Conservation (phyloP, 2,113 vertebrate species). For the Gobiocypris rarus region DNA sequence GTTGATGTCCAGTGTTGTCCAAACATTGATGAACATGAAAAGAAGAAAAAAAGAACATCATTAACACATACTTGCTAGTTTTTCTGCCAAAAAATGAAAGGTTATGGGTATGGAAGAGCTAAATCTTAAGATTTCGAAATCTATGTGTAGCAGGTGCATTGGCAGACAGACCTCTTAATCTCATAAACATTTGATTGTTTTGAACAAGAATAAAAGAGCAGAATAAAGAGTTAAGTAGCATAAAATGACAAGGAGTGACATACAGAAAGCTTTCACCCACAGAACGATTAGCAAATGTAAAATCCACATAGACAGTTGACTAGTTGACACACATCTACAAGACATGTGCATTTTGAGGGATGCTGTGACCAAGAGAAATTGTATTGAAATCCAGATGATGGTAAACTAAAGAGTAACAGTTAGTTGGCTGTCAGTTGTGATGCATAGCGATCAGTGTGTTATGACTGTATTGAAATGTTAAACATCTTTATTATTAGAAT, state of each 20-base stretch:
- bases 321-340: slow-evolving; percentile 25
- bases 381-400: slow-evolving; percentile 35
- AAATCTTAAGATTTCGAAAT: slow-evolving; percentile 18
- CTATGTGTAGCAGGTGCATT: slow-evolving; percentile 6
- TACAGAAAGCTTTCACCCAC: slow-evolving; percentile 17
- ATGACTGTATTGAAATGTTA: slow-evolving; percentile 39
- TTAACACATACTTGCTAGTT: slow-evolving; percentile 23
- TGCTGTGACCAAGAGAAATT: slow-evolving; percentile 47
- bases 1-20: slow-evolving; percentile 33
- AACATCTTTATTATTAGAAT: slow-evolving; percentile 32
- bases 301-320: slow-evolving; percentile 43
- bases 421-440: slow-evolving; percentile 26
- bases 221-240: not conserved
- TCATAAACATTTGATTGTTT: slow-evolving; percentile 22
- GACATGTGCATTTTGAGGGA: slow-evolving; percentile 22
- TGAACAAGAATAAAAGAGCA: slow-evolving; percentile 33
- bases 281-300: slow-evolving; percentile 31
- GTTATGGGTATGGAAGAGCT: not conserved
- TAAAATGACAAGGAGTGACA: slow-evolving; percentile 18
- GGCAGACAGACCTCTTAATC: slow-evolving; percentile 26
- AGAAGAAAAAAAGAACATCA: slow-evolving; percentile 37
- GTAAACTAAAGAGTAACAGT: slow-evolving; percentile 33
- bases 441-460: slow-evolving; percentile 48
- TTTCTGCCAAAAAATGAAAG: not conserved
- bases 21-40: slow-evolving; percentile 17